These are phyloP conservation scores for Lysandra bellargus DNA, from an alignment of 2,888 invertebrate genomes.

Conservation along the genomic window DNA sequence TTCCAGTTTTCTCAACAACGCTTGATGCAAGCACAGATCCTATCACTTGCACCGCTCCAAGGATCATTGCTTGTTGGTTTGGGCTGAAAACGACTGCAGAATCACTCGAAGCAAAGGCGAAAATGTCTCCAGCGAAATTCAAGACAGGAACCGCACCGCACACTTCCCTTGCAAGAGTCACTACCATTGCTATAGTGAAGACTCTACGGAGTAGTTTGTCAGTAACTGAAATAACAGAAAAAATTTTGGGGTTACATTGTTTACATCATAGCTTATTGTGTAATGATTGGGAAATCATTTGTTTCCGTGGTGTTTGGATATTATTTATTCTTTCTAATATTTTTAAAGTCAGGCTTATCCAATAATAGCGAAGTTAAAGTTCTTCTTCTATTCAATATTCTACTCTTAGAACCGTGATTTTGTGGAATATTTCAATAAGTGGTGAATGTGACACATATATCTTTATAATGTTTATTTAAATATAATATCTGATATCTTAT, in stretches of 20 bases:
- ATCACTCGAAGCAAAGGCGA: conserved; percentile 55
- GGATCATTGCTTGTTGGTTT: conserved; percentile 70
- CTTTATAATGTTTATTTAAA: not conserved
- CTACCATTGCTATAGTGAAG: conserved; percentile 58
- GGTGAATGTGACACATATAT: not conserved
- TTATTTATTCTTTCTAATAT: not conserved
- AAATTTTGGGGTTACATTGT: not conserved
- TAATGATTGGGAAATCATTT: not conserved
- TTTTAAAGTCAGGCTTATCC: no score
- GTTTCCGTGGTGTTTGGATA: not conserved
- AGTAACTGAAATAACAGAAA: conserved; percentile 52
- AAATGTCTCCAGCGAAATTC: conserved; percentile 71
- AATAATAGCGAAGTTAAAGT: no score
- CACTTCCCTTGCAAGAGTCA: conserved; percentile 59
- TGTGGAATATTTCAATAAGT: not conserved
- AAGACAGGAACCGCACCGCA: conserved; percentile 67
- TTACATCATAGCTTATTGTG: not conserved
- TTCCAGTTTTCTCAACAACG: conserved; percentile 62
- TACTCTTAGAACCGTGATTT: not conserved
- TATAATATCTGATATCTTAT: not conserved
- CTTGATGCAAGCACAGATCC: conserved; percentile 62
- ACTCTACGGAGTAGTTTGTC: conserved; percentile 63
- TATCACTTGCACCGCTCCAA: conserved; percentile 64
- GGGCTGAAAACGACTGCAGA: conserved; percentile 55
- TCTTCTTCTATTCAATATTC: no score